Conservation (phyloP, 2,113 vertebrate genomes). For the Burhinus oedicnemus region DNA sequence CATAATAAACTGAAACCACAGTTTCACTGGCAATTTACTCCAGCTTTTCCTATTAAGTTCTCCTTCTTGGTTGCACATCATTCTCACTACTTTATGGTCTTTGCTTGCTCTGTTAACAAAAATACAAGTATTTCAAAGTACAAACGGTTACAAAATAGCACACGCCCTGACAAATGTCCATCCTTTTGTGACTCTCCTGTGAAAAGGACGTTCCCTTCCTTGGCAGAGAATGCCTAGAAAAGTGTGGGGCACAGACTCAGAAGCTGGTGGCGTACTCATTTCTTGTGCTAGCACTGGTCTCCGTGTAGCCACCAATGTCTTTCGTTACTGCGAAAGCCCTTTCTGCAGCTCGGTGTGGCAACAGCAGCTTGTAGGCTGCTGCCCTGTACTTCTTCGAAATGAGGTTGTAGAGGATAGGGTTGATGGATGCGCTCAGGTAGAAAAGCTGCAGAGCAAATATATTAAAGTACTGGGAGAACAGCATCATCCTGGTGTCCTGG, state of each 20-base stretch:
- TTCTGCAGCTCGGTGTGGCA: conserved; percentile 31
- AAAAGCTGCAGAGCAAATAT: conserved; percentile 88
- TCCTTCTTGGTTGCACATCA: fast-evolving
- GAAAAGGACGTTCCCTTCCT: background rate
- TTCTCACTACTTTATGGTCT: background rate
- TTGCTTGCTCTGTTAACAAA: background rate
- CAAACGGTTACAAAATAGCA: background rate
- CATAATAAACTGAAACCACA: background rate
- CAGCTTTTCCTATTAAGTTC: background rate
- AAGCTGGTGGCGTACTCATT: background rate
- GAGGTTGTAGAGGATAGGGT: conserved; percentile 89
- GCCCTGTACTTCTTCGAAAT: conserved; percentile 85
- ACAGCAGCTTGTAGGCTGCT: conserved; percentile 80
- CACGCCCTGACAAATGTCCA: background rate
- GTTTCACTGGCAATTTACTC: background rate
- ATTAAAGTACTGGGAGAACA: conserved; percentile 89
- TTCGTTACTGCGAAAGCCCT: conserved; percentile 43
- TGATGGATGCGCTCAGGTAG: conserved; percentile 89
- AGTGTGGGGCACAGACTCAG: fast-evolving
- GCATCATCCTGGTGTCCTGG: conserved; percentile 72
- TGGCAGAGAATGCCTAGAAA: background rate
- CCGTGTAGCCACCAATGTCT: conserved; percentile 53
- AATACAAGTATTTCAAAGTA: background rate
- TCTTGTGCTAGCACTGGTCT: conserved; percentile 71
- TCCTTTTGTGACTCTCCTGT: background rate